A percentile compares a stretch with the other conserved stretches of the same genome.
Evolutionary conservation across 2,888 invertebrate genomes (phyloP).

Genomic region (Oligia latruncula): DNA sequence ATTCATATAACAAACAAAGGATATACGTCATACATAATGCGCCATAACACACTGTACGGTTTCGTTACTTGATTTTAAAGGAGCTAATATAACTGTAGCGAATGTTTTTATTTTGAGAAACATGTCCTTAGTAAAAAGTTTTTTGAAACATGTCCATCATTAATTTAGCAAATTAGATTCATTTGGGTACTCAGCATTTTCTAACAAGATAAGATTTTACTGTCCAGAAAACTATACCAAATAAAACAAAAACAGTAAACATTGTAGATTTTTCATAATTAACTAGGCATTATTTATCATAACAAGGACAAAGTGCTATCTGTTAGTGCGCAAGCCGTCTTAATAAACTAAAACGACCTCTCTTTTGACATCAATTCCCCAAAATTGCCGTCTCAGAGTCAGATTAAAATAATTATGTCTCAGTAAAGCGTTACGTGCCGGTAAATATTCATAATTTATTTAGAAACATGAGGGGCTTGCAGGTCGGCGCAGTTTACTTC

Average conservation of each 20-base stretch:
- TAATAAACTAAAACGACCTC: conserved; percentile 70
- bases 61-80: neutral
- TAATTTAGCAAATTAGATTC: conserved; percentile 1
- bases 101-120: conserved; percentile 2
- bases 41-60: conserved; percentile 8
- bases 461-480: conserved; percentile 84
- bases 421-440: conserved; percentile 84
- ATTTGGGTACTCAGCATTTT: conserved; percentile 1
- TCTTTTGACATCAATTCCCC: conserved; percentile 82
- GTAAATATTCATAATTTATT: conserved; percentile 89
- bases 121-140: neutral
- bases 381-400: conserved; percentile 82
- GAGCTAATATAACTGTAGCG: neutral
- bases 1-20: conserved; percentile 56
- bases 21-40: conserved; percentile 31
- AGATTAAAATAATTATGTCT: conserved; percentile 87
- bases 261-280: conserved; percentile 39
- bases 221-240: neutral
- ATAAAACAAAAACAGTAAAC: conserved; percentile 19
- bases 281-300: conserved; percentile 39
- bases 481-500: conserved; percentile 76
- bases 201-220: neutral
- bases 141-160: neutral
- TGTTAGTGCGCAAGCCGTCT: conserved; percentile 50
- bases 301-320: conserved; percentile 53